Base-by-base conservation (phyloP, 2,113 vertebrate genomes). In the Oncorhynchus mykiss region DNA sequence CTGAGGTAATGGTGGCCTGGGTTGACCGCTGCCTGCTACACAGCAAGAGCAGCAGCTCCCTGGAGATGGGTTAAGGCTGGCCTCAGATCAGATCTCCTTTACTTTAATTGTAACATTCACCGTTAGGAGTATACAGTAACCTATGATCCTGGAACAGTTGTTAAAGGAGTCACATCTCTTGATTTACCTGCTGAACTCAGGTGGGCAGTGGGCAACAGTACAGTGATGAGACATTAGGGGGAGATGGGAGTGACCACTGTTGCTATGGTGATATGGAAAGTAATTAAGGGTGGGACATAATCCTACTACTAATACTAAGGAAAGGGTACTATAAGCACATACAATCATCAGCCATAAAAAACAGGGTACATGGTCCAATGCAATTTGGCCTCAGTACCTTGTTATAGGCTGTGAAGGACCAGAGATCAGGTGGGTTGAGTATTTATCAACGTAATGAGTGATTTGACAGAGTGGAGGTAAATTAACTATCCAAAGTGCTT, bases 1-100 rank as follows among this genome's bases (percentile, higher is more conserved):
- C 90, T 90, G 89, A 91, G 84, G 87, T 91, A 85, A 87, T 80
- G 83, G 72, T 78, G 83, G 82, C 80, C 87, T 75, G 78, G 84
- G 75, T 73, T 87, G 88, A 88, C 87, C 81, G 73, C 78, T 64
- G 49, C 14, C 78, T 59, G 48, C 14, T 57, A 34, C 65, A 39
- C 54, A 16, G 24, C 62, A 29, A 67, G 73, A 39, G 73, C 75
- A 29, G 73, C 54, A 24, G 74, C 77, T 73, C 74, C 62, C 78
- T 74, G 68, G 25, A 48, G 69, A 71, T 82, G 16, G 8, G 80
- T 85, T 85, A 83, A 1, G 71, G 69, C 64, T 4, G 70, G 75
- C 24, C 75, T 66, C 54, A 57, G 54, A 57, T 57, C 54, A 57
- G 54, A 57, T 57, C 54, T 57, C 54, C 6, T 45, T 45, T 45